Evolutionary conservation across 2,888 invertebrate species (phyloP).

Genomic region (Pristionchus fissidentatus): DNA sequence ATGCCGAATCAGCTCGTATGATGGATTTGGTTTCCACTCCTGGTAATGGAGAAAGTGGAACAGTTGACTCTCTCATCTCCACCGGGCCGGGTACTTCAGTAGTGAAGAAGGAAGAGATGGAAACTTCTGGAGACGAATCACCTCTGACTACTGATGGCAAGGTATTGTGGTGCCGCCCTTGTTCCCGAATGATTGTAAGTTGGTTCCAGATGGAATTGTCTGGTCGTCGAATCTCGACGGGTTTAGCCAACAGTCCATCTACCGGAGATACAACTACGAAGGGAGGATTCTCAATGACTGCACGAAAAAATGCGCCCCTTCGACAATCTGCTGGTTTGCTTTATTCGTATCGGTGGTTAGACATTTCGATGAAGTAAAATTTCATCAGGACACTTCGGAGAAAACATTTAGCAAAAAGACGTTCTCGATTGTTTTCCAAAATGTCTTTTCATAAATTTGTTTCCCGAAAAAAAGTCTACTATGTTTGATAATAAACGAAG

Average conservation of each 20-base stretch:
- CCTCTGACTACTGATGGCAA: not conserved
- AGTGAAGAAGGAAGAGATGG: not conserved
- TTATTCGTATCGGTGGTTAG: no score
- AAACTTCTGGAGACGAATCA: not conserved
- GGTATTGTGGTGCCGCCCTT: not conserved
- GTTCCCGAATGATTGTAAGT: no score
- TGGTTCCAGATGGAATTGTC: not conserved
- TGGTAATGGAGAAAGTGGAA: not conserved
- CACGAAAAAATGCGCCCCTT: conserved; percentile 20
- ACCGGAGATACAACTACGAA: not conserved
- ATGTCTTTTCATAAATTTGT: no score
- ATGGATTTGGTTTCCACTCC: no score
- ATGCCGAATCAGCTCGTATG: no score
- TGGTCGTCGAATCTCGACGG: not conserved
- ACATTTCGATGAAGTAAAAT: no score
- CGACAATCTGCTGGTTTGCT: not conserved
- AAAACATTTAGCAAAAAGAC: no score
- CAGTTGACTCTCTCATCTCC: not conserved
- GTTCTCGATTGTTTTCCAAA: no score
- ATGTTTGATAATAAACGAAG: no score
- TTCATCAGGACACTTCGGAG: no score
- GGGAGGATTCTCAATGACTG: not conserved
- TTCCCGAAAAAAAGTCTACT: no score
- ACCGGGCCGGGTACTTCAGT: not conserved
- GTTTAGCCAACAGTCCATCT: not conserved